phyloP scores from a whole-genome alignment of 2,797 vertebrate species.

The Carduelis carduelis region DNA sequence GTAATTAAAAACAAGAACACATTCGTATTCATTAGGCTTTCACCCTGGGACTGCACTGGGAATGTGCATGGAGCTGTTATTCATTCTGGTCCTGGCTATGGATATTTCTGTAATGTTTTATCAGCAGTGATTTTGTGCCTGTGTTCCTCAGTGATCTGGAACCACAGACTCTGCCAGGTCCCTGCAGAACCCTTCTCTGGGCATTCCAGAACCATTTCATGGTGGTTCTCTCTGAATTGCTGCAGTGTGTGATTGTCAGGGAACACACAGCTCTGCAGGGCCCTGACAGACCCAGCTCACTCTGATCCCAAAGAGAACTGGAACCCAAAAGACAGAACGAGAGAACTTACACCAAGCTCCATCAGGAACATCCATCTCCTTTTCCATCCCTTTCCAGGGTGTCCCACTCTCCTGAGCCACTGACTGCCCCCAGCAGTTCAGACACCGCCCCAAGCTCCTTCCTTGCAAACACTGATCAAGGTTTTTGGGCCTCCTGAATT shows the following conservation, averaged over 20 bases:
- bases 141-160: not conserved
- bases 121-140: not conserved
- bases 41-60: not conserved
- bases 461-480: not conserved
- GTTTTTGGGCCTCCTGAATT: not conserved
- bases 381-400: not conserved
- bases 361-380: not conserved
- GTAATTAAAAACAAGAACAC: constrained; percentile 12
- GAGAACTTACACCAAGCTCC: not conserved
- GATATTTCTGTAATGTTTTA: not conserved
- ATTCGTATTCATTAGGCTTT: not conserved
- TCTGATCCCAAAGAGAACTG: not conserved
- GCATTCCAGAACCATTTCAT: not conserved
- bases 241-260: not conserved
- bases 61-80: not conserved
- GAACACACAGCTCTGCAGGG: not conserved
- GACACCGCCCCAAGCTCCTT: not conserved
- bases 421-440: not conserved
- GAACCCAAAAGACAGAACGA: not conserved
- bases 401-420: not conserved
- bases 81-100: not conserved
- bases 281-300: not conserved
- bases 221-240: not conserved
- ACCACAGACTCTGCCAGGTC: not conserved
- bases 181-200: not conserved